Conservation (phyloP, 2,888 invertebrate species). For the Selenia dentaria region DNA sequence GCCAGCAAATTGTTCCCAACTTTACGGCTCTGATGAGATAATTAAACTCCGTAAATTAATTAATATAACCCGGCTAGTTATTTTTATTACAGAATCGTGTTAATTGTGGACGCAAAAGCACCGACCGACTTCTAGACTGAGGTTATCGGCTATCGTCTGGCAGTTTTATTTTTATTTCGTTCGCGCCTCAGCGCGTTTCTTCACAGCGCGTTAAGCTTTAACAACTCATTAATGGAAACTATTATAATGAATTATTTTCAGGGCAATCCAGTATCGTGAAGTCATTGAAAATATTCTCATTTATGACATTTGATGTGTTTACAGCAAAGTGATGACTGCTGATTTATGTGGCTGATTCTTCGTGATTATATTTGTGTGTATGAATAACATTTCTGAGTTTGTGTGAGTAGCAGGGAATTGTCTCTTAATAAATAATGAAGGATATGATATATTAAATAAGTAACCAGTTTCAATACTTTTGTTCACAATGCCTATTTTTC, state of each 20-base stretch:
- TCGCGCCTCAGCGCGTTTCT: slow-evolving; percentile 30
- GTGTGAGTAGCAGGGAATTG: too few species aligned
- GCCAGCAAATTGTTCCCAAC: slow-evolving; percentile 66
- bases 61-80: slow-evolving; percentile 68
- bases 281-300: slow-evolving; percentile 3
- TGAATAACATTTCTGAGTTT: too few species aligned
- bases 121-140: slow-evolving; percentile 54
- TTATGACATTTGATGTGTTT: too few species aligned
- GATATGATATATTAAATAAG: too few species aligned
- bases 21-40: slow-evolving; percentile 74
- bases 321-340: too few species aligned
- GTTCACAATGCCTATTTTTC: too few species aligned
- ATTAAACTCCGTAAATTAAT: slow-evolving; percentile 80
- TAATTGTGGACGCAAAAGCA: slow-evolving; percentile 59
- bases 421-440: too few species aligned
- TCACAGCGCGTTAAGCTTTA: slow-evolving; percentile 34
- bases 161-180: slow-evolving; percentile 26
- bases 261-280: slow-evolving; percentile 13
- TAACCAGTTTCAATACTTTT: too few species aligned
- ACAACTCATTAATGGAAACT: slow-evolving; percentile 26
- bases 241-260: slow-evolving; percentile 26
- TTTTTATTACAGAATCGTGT: slow-evolving; percentile 68
- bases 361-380: too few species aligned
- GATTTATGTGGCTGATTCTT: too few species aligned
- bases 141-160: slow-evolving; percentile 20